Evolutionary conservation across 2,888 invertebrate species (phyloP).

Genomic region (Leucoma salicis): DNA sequence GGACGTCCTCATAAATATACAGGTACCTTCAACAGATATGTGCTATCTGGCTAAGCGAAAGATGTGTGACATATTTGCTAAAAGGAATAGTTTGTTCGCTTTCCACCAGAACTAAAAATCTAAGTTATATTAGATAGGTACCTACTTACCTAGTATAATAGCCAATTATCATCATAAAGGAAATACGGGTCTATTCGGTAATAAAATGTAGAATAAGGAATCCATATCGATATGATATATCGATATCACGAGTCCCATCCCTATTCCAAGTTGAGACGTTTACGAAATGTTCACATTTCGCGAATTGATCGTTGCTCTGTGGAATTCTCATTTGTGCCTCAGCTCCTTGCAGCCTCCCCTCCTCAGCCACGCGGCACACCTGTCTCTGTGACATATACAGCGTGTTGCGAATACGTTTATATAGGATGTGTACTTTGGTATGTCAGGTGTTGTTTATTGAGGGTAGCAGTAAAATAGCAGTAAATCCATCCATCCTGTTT

Average conservation of each 20-base stretch:
- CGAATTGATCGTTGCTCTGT: conserved; percentile 75
- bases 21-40: too few species aligned
- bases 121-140: too few species aligned
- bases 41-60: too few species aligned
- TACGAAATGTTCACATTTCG: conserved; percentile 80
- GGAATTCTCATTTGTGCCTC: conserved; percentile 77
- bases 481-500: too few species aligned
- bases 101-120: too few species aligned
- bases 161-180: too few species aligned
- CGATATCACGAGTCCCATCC: conserved; percentile 23
- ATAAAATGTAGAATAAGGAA: neutral
- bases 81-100: too few species aligned
- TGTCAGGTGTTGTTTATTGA: too few species aligned
- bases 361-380: conserved; percentile 33
- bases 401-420: conserved; percentile 5
- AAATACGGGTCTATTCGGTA: neutral
- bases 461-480: too few species aligned
- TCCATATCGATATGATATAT: neutral
- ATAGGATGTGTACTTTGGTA: conserved; percentile 14
- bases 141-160: too few species aligned
- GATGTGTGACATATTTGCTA: too few species aligned
- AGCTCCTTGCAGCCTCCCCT: conserved; percentile 16
- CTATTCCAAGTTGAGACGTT: conserved; percentile 77
- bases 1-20: too few species aligned
- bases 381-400: conserved; percentile 39